Conservation (phyloP, 2,797 vertebrate species). For the Cyprinodon diabolis region DNA sequence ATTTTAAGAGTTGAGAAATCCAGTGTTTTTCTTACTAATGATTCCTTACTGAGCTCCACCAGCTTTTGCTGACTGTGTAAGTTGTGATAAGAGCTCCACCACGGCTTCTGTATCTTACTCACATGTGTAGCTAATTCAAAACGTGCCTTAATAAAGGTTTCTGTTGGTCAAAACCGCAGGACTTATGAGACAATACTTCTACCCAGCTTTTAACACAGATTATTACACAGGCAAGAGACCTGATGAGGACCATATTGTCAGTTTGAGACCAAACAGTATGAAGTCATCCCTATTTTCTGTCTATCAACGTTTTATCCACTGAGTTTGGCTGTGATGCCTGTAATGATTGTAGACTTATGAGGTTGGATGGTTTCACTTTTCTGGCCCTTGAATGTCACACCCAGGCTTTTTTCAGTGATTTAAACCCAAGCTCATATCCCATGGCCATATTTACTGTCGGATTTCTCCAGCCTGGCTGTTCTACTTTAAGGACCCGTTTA, state of each 20-base stretch:
- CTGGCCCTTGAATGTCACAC: conserved; percentile 77
- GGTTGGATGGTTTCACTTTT: conserved; percentile 76
- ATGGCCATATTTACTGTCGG: conserved; percentile 72
- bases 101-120: conserved; percentile 65
- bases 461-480: conserved; percentile 61
- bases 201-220: conserved; percentile 57
- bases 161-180: conserved; percentile 67
- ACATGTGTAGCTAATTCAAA: conserved; percentile 73
- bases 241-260: conserved; percentile 62
- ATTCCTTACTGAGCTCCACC: conserved; percentile 50
- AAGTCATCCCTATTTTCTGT: conserved; percentile 40
- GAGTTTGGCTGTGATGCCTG: conserved; percentile 67
- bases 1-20: conserved; percentile 48
- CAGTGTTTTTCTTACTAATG: conserved; percentile 51
- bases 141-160: conserved; percentile 71
- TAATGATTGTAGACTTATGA: conserved; percentile 72
- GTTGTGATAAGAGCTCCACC: conserved; percentile 65
- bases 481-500: conserved; percentile 74
- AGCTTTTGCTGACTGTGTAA: conserved; percentile 66
- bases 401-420: conserved; percentile 74
- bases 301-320: conserved; percentile 55
- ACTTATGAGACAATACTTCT: conserved; percentile 74
- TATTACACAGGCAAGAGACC: conserved; percentile 67
- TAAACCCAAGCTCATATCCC: conserved; percentile 71
- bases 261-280: conserved; percentile 69